Evolutionary conservation across 2,113 vertebrate genomes (phyloP), one percentile per base, ranked within the genome.

Genomic region (Osmerus mordax): DNA sequence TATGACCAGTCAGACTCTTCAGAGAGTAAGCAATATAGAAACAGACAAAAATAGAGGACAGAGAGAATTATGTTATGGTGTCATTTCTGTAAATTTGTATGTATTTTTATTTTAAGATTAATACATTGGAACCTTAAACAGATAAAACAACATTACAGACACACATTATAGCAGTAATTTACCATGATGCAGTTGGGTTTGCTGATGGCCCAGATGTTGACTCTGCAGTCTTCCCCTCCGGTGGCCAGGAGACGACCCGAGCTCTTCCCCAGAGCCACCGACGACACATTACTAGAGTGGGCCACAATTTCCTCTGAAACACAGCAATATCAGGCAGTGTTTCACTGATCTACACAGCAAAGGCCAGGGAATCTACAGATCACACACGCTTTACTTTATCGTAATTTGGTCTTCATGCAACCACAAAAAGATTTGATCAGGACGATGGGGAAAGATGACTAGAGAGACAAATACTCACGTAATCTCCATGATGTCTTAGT

Each of bases 161-260:
- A 67, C 19, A 71, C 5, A 13, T 7, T 53, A 58, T 23, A 5
- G 18, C 8, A 52, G 32, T 7, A 0, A 52, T 14, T 6, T 91
- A 99, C 97, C 96, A 99, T 99, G 85, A 99, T 94, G 87, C 97
- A 99, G 93, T 96, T 99, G 75, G 96, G 93, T 84, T 98, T 99
- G 92, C 92, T 98, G 72, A 99, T 91, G 1, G 95, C 94, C 96
- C 96, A 99, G 74, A 99, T 91, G 85, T 99, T 98, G 71, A 99
- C 96, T 0, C 91, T 90, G 83, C 95, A 98, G 87, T 99, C 97
- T 14, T 97, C 94, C 66, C 97, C 97, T 0, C 97, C 97, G 0
- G 97, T 98, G 6, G 95, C 97, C 83, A 99, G 88, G 71, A 99
- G 91, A 59, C 96, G 93, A 21, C 96, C 95, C 0, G 97, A 97